phyloP scores from a whole-genome alignment of 2,888 invertebrate species.

The Folsomia manolachei region DNA sequence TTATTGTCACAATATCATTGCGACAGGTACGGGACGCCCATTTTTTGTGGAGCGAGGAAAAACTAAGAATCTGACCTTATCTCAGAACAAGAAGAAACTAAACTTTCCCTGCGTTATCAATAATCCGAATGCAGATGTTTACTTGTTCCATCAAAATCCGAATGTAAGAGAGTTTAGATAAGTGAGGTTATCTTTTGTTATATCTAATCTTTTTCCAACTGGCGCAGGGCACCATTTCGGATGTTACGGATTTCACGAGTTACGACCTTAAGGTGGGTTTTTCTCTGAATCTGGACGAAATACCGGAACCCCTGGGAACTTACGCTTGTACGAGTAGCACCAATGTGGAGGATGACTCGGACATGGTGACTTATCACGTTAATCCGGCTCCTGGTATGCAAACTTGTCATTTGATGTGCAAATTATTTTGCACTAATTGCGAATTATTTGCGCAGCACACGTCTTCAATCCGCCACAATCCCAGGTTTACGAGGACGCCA shows the following conservation, averaged over 20 bases:
- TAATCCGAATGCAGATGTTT: conserved; percentile 37
- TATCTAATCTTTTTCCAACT: not conserved
- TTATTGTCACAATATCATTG: no score
- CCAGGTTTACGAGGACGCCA: conserved; percentile 28
- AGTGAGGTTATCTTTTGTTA: no score
- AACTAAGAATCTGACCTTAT: conserved; percentile 27
- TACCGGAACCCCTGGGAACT: conserved; percentile 29
- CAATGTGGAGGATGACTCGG: conserved; percentile 33
- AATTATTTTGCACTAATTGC: not conserved
- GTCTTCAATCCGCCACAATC: conserved; percentile 31
- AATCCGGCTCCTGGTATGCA: conserved; percentile 21
- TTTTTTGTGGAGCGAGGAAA: conserved; percentile 37
- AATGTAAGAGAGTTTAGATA: conserved; percentile 28
- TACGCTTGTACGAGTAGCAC: conserved; percentile 37
- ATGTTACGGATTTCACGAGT: conserved; percentile 34
- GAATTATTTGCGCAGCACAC: conserved; percentile 19
- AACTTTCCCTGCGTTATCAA: conserved; percentile 36
- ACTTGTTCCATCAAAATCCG: conserved; percentile 26
- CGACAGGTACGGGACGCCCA: conserved; percentile 38
- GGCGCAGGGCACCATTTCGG: conserved; percentile 23
- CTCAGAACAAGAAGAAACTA: conserved; percentile 22
- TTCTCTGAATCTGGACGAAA: conserved; percentile 18
- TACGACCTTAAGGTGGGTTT: conserved; percentile 38
- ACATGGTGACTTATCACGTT: conserved; percentile 34
- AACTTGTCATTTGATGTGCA: not conserved